A percentile compares a stretch with the other conserved stretches of the same genome.
Conservation (phyloP, 2,888 invertebrate species). For the Lithophane semibrunnea region DNA sequence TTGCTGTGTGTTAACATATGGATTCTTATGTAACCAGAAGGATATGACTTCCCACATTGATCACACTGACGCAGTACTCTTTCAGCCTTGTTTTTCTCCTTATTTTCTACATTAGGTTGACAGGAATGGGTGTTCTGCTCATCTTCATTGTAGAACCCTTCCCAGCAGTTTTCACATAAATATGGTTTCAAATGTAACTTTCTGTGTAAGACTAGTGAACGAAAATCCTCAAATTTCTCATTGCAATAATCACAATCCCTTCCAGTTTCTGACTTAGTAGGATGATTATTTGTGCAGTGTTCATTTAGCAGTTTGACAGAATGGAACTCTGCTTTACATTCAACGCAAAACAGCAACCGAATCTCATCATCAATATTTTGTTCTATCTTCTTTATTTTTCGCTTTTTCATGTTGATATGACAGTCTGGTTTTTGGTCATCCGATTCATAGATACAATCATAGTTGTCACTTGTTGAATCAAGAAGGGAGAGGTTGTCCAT, state of each 20-base stretch:
- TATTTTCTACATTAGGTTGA: constrained; percentile 75
- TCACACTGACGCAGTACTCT: constrained; percentile 83
- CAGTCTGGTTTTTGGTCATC: constrained; percentile 72
- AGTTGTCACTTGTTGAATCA: constrained; percentile 75
- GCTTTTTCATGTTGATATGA: constrained; percentile 67
- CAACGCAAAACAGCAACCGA: constrained; percentile 81
- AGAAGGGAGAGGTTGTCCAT: constrained; percentile 69
- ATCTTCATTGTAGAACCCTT: constrained; percentile 79
- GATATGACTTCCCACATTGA: constrained; percentile 88
- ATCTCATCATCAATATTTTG: constrained; percentile 66
- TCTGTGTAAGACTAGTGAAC: constrained; percentile 83
- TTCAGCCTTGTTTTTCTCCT: constrained; percentile 77
- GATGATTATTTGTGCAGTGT: constrained; percentile 82
- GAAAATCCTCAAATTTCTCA: constrained; percentile 87
- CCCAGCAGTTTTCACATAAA: constrained; percentile 87
- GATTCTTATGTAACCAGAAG: constrained; percentile 86
- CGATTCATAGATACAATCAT: constrained; percentile 77
- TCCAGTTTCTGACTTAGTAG: constrained; percentile 78
- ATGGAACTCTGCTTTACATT: constrained; percentile 83
- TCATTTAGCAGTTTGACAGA: constrained; percentile 76
- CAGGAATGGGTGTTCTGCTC: constrained; percentile 81
- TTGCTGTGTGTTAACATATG: constrained; percentile 87
- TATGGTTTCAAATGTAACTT: constrained; percentile 85
- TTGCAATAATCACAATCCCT: constrained; percentile 87
- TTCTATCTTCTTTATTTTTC: constrained; percentile 63